Conservation (phyloP, 1,140 invertebrate species). For the Ylistrum balloti region DNA sequence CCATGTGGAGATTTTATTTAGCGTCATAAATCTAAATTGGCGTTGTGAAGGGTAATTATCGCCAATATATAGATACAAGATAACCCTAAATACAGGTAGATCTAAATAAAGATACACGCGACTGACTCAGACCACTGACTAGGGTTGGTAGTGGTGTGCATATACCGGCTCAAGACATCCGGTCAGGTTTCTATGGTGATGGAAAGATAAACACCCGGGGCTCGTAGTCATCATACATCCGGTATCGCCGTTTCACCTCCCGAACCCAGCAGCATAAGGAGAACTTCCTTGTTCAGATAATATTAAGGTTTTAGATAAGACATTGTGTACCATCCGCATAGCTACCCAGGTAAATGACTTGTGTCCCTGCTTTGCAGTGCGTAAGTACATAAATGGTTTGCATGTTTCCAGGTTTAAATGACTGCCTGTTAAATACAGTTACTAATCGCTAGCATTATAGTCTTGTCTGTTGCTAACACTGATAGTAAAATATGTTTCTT, state of each 20-base stretch:
- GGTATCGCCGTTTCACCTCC: not conserved
- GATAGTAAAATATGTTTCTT: no score
- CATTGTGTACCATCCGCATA: not conserved
- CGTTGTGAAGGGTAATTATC: not conserved
- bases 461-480: no score
- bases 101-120: not conserved
- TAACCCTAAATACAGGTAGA: no score
- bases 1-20: not conserved
- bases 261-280: no score
- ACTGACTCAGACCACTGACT: not conserved
- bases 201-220: not conserved
- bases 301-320: not conserved
- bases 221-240: not conserved
- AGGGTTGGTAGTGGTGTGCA: not conserved
- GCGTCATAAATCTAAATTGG: not conserved
- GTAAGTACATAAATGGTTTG: not conserved
- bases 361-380: not conserved
- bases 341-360: not conserved
- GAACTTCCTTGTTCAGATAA: conserved; percentile 4
- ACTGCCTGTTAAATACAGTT: no score
- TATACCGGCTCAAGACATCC: no score
- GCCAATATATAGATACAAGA: not conserved
- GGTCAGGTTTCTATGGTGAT: not conserved
- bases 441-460: no score
- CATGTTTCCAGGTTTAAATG: no score